These are phyloP conservation scores for Brachypterus glaber DNA, from an alignment of 2,888 invertebrate genomes.

Conservation along the genomic window DNA sequence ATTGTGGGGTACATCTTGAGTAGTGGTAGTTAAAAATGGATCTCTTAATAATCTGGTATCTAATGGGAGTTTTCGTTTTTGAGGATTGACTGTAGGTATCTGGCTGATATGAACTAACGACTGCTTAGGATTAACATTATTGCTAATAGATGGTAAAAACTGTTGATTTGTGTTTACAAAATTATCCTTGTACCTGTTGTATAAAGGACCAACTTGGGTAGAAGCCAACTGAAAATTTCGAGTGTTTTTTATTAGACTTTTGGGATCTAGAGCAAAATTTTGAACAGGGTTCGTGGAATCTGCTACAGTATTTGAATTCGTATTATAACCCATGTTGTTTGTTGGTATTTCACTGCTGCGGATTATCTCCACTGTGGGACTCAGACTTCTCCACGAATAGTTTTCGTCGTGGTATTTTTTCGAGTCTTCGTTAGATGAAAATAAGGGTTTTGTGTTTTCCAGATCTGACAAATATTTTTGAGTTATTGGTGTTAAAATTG, in stretches of 20 bases:
- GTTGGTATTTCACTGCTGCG: conserved; percentile 7
- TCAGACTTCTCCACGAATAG: conserved; percentile 5
- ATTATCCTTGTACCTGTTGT: not conserved
- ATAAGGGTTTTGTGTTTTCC: not conserved
- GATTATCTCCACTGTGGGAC: conserved; percentile 5
- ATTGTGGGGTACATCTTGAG: conserved; percentile 2
- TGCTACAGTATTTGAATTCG: not conserved
- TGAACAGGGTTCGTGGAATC: conserved; percentile 4
- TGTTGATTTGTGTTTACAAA: not conserved
- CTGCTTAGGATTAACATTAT: not conserved
- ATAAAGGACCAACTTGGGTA: not conserved
- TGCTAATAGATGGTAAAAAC: not conserved
- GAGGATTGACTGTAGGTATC: not conserved
- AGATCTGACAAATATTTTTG: conserved; percentile 5
- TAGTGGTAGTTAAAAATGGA: conserved; percentile 6
- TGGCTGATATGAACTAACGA: not conserved
- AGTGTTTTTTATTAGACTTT: no score
- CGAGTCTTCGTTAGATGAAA: not conserved
- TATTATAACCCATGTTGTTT: not conserved
- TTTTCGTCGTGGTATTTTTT: conserved; percentile 4
- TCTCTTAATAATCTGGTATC: conserved; percentile 6
- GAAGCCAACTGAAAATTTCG: not conserved
- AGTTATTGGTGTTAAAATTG: conserved; percentile 4
- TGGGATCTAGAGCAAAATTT: not conserved
- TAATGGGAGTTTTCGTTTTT: not conserved